Evolutionary conservation across 1,140 invertebrate species (phyloP).

Genomic region (Euglossa dilemma): DNA sequence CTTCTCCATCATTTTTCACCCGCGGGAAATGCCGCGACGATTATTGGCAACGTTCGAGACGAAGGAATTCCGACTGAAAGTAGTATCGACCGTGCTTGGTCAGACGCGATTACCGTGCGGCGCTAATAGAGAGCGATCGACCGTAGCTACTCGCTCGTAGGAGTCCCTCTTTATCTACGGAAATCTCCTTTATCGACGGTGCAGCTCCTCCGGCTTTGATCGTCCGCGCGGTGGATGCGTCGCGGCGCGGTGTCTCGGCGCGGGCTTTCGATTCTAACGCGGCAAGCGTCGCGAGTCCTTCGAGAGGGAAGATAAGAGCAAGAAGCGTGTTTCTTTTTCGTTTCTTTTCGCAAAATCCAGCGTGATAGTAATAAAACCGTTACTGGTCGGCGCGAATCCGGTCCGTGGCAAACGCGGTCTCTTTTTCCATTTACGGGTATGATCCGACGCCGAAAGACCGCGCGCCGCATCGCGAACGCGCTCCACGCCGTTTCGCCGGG

Average conservation of each 20-base stretch:
- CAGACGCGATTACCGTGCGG: conserved; percentile 31
- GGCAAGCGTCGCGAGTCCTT: background rate
- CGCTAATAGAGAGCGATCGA: conserved; percentile 32
- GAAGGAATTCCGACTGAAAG: background rate
- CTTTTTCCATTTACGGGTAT: conserved; percentile 65
- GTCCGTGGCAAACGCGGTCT: conserved; percentile 38
- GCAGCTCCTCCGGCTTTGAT: background rate
- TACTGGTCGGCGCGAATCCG: too few species aligned
- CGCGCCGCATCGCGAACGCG: conserved; percentile 49
- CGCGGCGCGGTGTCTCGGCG: background rate
- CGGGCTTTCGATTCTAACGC: background rate
- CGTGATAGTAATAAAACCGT: background rate
- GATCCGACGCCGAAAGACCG: conserved; percentile 51
- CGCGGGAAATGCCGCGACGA: background rate
- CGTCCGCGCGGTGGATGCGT: background rate
- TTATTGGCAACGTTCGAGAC: background rate
- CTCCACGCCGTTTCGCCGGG: conserved; percentile 59
- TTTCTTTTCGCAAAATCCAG: background rate
- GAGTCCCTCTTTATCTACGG: conserved; percentile 47
- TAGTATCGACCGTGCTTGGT: background rate
- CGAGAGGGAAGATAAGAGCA: background rate
- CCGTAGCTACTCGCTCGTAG: conserved; percentile 22
- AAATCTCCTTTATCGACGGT: conserved; percentile 62
- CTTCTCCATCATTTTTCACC: background rate
- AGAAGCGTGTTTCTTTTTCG: too few species aligned